These are phyloP conservation scores for Hypena proboscidalis DNA, from an alignment of 2,888 invertebrate species.

Conservation along the genomic window DNA sequence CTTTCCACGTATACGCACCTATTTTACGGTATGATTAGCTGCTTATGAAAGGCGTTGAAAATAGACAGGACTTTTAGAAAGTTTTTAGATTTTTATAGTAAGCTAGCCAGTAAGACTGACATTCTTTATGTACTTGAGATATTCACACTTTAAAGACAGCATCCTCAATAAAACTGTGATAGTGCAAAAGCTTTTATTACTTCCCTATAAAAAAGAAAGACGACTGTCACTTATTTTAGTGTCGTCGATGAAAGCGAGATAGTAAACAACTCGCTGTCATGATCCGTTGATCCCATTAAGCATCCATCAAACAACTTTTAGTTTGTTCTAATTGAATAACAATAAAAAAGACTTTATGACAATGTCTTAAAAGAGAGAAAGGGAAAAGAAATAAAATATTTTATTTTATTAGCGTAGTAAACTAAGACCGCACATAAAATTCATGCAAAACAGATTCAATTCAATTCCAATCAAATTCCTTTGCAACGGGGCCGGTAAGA, in stretches of 20 bases:
- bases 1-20: conserved; percentile 67
- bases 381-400: conserved; percentile 42
- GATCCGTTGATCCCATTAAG: conserved; percentile 22
- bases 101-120: no score
- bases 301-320: conserved; percentile 25
- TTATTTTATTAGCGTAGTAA: conserved; percentile 47
- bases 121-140: neutral
- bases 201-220: conserved; percentile 17
- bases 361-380: conserved; percentile 34
- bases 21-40: conserved; percentile 72
- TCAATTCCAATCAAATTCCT: conserved; percentile 56
- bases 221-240: conserved; percentile 21
- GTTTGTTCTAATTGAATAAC: conserved; percentile 37
- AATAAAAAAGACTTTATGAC: conserved; percentile 43
- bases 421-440: conserved; percentile 38
- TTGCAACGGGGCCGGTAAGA: conserved; percentile 36
- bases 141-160: neutral
- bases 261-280: conserved; percentile 28
- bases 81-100: neutral
- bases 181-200: conserved; percentile 8
- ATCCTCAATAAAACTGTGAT: conserved; percentile 11
- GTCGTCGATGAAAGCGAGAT: conserved; percentile 17
- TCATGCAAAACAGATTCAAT: conserved; percentile 50
- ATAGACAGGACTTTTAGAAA: conserved; percentile 10
- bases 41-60: conserved; percentile 52